Evolutionary conservation across 2,113 vertebrate genomes (phyloP).

Genomic region (Pantherophis guttatus): DNA sequence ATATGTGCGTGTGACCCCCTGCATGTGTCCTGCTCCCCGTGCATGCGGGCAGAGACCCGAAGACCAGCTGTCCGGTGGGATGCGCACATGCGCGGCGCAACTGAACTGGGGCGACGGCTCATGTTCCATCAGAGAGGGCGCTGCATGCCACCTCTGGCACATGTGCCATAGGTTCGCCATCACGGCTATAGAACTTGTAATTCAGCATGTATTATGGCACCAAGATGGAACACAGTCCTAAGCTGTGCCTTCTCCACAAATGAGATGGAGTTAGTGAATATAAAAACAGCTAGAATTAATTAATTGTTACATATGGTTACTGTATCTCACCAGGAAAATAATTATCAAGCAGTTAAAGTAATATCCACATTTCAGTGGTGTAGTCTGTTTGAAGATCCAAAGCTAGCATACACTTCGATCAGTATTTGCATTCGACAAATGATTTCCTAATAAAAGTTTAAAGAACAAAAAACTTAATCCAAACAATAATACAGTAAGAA

Average conservation of each 20-base stretch:
- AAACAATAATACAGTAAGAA: slow-evolving; percentile 37
- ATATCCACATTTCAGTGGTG: background rate
- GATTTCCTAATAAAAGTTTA: background rate
- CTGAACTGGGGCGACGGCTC: too few relatives aligned
- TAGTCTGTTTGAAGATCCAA: background rate
- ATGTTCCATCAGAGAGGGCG: too few relatives aligned
- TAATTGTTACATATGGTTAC: background rate
- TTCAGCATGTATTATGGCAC: background rate
- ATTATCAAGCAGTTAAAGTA: background rate
- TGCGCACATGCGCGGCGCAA: too few relatives aligned
- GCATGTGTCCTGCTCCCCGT: too few relatives aligned
- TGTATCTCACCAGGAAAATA: background rate
- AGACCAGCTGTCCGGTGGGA: too few relatives aligned
- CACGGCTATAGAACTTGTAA: background rate
- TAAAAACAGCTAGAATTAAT: background rate
- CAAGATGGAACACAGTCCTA: background rate
- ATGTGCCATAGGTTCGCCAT: too few relatives aligned
- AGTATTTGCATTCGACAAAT: background rate
- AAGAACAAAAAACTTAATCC: background rate
- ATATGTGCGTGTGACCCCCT: too few relatives aligned
- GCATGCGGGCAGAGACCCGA: too few relatives aligned
- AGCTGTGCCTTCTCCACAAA: background rate
- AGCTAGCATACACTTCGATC: background rate
- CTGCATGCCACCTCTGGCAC: too few relatives aligned
- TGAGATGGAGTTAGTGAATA: background rate